These are phyloP conservation scores for Agrilus mali DNA, from an alignment of 2,888 invertebrate species.

Conservation along the genomic window DNA sequence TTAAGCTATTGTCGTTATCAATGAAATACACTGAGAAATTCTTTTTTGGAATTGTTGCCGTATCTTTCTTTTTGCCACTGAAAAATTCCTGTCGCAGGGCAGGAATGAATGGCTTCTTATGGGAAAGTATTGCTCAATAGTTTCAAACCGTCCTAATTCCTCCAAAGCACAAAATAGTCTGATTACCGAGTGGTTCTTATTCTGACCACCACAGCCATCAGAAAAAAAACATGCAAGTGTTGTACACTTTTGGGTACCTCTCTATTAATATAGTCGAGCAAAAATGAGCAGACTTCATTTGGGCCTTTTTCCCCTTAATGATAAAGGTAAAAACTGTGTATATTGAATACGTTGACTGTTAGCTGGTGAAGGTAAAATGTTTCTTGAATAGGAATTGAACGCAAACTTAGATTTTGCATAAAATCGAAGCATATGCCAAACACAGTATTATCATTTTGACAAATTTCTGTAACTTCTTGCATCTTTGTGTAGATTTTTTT, in stretches of 20 bases:
- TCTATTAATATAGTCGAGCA: slow-evolving; percentile 5
- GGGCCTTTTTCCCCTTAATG: slow-evolving; percentile 9
- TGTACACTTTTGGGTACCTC: slow-evolving; percentile 3
- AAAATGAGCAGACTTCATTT: slow-evolving; percentile 9
- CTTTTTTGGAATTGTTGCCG: slow-evolving; percentile 2
- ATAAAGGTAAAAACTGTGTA: slow-evolving; percentile 9
- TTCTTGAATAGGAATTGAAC: slow-evolving; percentile 13
- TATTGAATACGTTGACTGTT: slow-evolving; percentile 10
- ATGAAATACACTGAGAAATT: slow-evolving; percentile 10
- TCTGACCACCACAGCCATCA: no score
- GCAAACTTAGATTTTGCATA: slow-evolving; percentile 14
- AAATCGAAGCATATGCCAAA: slow-evolving; percentile 11
- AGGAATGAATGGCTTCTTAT: no score
- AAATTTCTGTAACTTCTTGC: slow-evolving; percentile 5
- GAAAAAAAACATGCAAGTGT: neutral
- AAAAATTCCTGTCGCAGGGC: no score
- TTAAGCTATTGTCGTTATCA: slow-evolving; percentile 5
- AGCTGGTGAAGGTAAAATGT: slow-evolving; percentile 14
- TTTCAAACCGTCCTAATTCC: no score
- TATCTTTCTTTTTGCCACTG: no score
- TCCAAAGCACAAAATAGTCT: no score
- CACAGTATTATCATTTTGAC: slow-evolving; percentile 5
- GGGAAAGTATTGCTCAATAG: no score
- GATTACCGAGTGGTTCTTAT: no score
- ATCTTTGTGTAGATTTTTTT: slow-evolving; percentile 12